Base-by-base conservation (phyloP, 2,797 vertebrate species). In the Bradypus variegatus region DNA sequence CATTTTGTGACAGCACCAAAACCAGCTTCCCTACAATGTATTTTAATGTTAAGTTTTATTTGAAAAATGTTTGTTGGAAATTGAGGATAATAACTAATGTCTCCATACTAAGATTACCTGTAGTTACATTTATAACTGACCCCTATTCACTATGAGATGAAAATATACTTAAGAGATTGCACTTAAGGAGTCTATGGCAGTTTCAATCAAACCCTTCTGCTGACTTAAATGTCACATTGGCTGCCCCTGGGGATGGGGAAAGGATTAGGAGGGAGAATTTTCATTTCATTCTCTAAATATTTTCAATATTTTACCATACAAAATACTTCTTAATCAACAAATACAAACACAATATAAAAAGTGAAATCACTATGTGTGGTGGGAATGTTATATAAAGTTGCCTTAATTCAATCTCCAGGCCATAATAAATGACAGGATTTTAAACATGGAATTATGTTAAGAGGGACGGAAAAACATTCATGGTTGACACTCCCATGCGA, bases 341-440 rank as follows among this genome's bases (percentile, higher is more conserved):
- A 78, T 48, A 86, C 65, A 86, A 70, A 87, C 15, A 78, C 11
- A 64, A 75, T 15, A 18, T 80, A 14, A 81, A 92, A 94, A 77
- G 50, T 53, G 65, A 69, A 78, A 72, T 38, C 62, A 16, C 58
- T 89, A 45, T 64, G 58, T 72, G 53, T 62, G 36, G 76, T 41
- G 27, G 88, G 72, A 83, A 84, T 27, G 45, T 60, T 53, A 60
- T 7, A 89, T 36, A 50, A 36, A 69, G 60, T 11, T 55, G 23
- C 72, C 50, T 90, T 76, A 38, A 38, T 83, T 79, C 38, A 82
- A 50, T n/a, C 33, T 48, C 25, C 19, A 79, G 7, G 31, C 11
- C 25, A 33, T 31, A 41, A 82, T 36, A 85, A 85, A 67, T 29
- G 41, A 65, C 19, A 69, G 21, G 41, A 77, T 50, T 73, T 84